Evolutionary conservation across 2,113 vertebrate genomes (phyloP), one percentile per base, ranked within the genome.

Genomic region (Neogobius melanostomus): DNA sequence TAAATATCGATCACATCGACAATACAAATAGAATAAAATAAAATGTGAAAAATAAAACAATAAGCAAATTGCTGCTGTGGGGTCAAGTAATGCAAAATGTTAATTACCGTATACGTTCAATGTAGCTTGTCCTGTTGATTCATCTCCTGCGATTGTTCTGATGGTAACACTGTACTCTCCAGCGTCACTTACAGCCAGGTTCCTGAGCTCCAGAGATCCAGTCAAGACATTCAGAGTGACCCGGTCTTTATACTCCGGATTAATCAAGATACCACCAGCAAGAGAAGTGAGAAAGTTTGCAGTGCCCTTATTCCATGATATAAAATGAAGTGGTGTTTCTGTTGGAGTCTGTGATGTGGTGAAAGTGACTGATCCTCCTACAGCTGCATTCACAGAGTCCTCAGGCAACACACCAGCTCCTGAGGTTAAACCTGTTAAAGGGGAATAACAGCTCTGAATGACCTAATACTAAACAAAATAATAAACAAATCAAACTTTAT

Each of bases 121-220:
- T 42, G 0, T 47, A 2, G 7, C 74, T 0, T 0, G 0, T 48
- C 74, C 81, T 0, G 0, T 0, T 0, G 0, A 0, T 0, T 0
- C 0, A 43, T 0, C 68, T 21, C 0, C 8, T 36, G 0, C 0
- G 2, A 5, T 11, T 7, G 28, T 1, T 0, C 0, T 0, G 9
- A 80, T 8, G 0, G 0, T 3, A 12, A 84, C 17, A 0, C 0
- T 0, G 67, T 88, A 90, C 0, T 1, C 0, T 76, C 88, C 88
- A 52, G 2, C 57, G 52, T 91, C 90, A 36, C 0, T 8, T 1
- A 52, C 7, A 66, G 51, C 0, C 65, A 90, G 72, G 52, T 56
- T 59, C 15, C 69, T 64, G 76, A 90, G 85, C 75, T 81, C 74
- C 75, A 90, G 77, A 77, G 86, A 84, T 45, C 54, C 81, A 68